Conservation (phyloP, 2,888 invertebrate species). For the Drosophila falleni region DNA sequence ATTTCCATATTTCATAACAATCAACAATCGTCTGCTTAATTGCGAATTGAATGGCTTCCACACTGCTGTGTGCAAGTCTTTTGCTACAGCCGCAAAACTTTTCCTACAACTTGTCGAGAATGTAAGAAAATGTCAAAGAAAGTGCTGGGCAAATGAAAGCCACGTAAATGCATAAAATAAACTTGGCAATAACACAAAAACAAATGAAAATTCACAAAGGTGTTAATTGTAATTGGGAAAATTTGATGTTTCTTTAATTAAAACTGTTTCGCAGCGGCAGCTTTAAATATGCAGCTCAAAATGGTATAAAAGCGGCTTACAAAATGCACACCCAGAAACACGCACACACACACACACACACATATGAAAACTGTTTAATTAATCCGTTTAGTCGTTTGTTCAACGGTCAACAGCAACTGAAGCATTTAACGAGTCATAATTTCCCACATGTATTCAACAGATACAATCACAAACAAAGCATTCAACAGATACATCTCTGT, state of each 20-base stretch:
- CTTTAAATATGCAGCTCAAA: conserved; percentile 43
- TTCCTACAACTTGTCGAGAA: conserved; percentile 56
- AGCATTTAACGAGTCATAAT: conserved; percentile 79
- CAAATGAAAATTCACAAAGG: neutral
- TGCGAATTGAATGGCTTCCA: conserved; percentile 56
- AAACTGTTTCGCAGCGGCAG: conserved; percentile 48
- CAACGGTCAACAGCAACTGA: conserved; percentile 47
- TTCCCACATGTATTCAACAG: conserved; percentile 75
- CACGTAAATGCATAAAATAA: conserved; percentile 62
- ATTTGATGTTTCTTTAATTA: conserved; percentile 61
- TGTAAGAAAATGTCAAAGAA: conserved; percentile 38
- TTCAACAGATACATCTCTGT: too few relatives aligned
- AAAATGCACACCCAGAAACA: conserved; percentile 20
- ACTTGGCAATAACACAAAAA: conserved; percentile 5
- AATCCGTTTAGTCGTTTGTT: conserved; percentile 72
- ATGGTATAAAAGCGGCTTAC: conserved; percentile 58
- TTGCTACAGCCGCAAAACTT: conserved; percentile 41
- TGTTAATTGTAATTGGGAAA: conserved; percentile 8
- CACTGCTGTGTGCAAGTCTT: conserved; percentile 9
- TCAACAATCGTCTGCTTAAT: conserved; percentile 60
- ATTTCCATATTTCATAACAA: conserved; percentile 50
- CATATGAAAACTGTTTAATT: conserved; percentile 56
- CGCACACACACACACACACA: neutral
- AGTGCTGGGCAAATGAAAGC: conserved; percentile 42
- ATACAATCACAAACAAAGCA: conserved; percentile 22